phyloP scores from a whole-genome alignment of 2,797 vertebrate genomes.

The Enteromius trimaculatus region DNA sequence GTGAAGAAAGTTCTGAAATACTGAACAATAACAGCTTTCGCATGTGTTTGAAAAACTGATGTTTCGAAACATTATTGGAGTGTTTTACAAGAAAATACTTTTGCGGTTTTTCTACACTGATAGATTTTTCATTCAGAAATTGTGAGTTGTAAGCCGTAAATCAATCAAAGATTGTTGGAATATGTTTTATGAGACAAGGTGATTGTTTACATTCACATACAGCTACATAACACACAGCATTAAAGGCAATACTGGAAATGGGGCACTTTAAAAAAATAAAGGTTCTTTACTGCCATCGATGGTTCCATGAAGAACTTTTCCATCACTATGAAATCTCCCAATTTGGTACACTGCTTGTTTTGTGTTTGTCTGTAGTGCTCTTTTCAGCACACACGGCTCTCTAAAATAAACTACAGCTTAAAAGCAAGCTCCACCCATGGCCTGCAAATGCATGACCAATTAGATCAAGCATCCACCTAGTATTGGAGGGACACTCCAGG shows the following conservation, averaged over 20 bases:
- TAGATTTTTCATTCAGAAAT: neutral
- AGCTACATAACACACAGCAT: no score
- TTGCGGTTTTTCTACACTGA: neutral
- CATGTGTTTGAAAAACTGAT: neutral
- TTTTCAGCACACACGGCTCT: slow-evolving; percentile 57
- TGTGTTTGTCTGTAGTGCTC: neutral
- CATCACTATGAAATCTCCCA: neutral
- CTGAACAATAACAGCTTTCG: slow-evolving; percentile 18
- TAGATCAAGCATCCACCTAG: slow-evolving; percentile 71
- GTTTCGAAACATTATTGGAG: neutral
- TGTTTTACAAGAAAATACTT: neutral
- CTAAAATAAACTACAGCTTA: slow-evolving; percentile 72
- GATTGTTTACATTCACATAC: no score
- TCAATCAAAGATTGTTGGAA: neutral
- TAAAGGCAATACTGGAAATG: no score
- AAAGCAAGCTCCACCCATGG: slow-evolving; percentile 66
- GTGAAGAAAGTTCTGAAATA: slow-evolving; percentile 58
- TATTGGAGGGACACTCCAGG: slow-evolving; percentile 48
- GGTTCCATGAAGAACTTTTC: neutral
- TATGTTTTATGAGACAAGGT: neutral
- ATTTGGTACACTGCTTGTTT: neutral
- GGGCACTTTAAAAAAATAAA: no score
- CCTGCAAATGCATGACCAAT: slow-evolving; percentile 75
- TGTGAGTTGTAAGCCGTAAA: neutral
- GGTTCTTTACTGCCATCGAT: no score